Conservation (phyloP, 2,113 vertebrate genomes). For the Neogobius melanostomus region DNA sequence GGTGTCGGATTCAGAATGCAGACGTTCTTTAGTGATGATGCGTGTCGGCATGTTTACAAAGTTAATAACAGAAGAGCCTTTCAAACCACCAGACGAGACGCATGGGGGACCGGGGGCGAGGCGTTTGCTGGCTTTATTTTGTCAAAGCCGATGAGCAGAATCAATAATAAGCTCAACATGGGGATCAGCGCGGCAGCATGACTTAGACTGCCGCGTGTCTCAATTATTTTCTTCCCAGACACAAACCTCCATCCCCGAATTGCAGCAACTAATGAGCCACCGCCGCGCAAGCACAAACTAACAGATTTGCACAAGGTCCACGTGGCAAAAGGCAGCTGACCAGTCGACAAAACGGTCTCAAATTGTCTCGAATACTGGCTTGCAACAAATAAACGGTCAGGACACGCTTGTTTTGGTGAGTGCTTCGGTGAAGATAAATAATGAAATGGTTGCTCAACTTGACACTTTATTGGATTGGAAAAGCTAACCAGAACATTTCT, state of each 20-base stretch:
- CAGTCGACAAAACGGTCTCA: background rate
- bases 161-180: slow-evolving; percentile 5
- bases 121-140: slow-evolving; percentile 1
- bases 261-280: slow-evolving; percentile 3
- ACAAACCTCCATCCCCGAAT: background rate
- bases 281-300: background rate
- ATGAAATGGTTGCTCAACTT: background rate
- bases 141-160: slow-evolving; percentile 5
- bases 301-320: background rate
- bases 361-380: background rate
- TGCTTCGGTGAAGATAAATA: background rate
- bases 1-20: background rate
- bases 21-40: slow-evolving; percentile 7
- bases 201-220: background rate
- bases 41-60: slow-evolving; percentile 5
- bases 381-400: background rate
- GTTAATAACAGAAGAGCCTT: slow-evolving; percentile 1
- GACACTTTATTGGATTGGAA: background rate
- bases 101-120: background rate
- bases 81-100: background rate
- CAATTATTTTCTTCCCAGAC: slow-evolving; percentile 11
- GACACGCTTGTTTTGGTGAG: background rate
- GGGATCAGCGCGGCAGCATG: background rate
- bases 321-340: background rate
- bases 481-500: background rate